phyloP scores from a whole-genome alignment of 2,888 invertebrate genomes.

The Drosophila sordidula region DNA sequence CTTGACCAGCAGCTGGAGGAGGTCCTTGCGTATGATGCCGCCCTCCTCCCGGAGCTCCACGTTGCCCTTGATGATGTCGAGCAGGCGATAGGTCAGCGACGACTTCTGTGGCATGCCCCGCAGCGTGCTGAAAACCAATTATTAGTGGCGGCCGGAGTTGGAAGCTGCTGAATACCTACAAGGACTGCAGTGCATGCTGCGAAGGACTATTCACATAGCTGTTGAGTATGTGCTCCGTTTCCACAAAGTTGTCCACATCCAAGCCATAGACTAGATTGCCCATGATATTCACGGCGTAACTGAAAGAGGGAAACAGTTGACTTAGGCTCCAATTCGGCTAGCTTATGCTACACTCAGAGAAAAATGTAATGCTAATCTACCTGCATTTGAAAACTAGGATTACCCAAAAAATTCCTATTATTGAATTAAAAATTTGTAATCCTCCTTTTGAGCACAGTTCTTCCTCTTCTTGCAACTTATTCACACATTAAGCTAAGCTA shows the following conservation, averaged over 20 bases:
- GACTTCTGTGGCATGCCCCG: slow-evolving; percentile 70
- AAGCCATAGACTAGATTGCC: slow-evolving; percentile 86
- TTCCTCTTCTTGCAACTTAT: too few species aligned
- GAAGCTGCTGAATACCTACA: slow-evolving; percentile 56
- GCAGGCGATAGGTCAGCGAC: slow-evolving; percentile 72
- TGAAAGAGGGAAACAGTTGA: slow-evolving; percentile 31
- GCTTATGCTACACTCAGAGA: too few species aligned
- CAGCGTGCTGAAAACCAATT: slow-evolving; percentile 56
- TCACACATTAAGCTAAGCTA: too few species aligned
- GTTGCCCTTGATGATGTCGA: slow-evolving; percentile 82
- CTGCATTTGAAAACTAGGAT: too few species aligned
- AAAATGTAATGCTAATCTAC: too few species aligned
- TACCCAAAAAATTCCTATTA: too few species aligned
- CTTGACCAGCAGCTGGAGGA: slow-evolving; percentile 85
- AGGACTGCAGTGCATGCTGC: slow-evolving; percentile 54
- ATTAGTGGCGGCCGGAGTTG: too few species aligned
- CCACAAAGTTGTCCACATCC: slow-evolving; percentile 84
- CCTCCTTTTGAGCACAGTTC: too few species aligned
- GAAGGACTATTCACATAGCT: slow-evolving; percentile 55
- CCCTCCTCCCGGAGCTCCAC: slow-evolving; percentile 84
- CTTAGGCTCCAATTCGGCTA: neutral
- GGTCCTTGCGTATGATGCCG: slow-evolving; percentile 85
- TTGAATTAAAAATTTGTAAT: too few species aligned
- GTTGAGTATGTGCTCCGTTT: slow-evolving; percentile 73
- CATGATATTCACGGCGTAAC: slow-evolving; percentile 85